Conservation (phyloP, 2,797 vertebrate genomes). For the Sus cebifrons region DNA sequence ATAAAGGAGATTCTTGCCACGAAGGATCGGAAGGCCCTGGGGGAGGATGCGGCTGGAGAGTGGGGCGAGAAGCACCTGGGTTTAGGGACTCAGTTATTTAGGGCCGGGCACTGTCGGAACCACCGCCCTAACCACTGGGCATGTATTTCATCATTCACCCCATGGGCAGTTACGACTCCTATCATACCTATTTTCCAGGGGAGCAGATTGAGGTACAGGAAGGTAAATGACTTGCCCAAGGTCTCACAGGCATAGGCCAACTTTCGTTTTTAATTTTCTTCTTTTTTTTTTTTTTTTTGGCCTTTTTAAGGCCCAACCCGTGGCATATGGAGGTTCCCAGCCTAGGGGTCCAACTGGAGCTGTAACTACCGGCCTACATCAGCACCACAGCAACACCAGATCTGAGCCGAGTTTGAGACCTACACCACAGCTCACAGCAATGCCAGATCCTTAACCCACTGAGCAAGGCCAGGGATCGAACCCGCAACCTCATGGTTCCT, state of each 20-base stretch:
- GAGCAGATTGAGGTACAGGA: neutral
- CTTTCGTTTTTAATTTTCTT: neutral
- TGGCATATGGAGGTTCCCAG: no score
- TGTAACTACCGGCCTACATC: no score
- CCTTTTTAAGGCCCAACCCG: no score
- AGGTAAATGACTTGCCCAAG: neutral
- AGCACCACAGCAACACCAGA: no score
- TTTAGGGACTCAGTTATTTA: neutral
- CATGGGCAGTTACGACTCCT: neutral
- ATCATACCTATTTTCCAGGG: neutral
- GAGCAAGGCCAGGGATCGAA: no score
- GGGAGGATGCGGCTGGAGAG: neutral
- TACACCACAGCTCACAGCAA: no score
- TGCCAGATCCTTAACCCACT: no score
- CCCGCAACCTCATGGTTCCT: no score
- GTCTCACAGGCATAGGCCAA: neutral
- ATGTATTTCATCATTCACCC: neutral
- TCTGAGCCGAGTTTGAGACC: no score
- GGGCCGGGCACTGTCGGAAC: neutral
- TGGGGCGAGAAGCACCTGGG: neutral
- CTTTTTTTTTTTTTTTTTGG: no score
- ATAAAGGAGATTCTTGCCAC: neutral
- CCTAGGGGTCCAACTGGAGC: no score
- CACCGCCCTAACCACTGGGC: neutral
- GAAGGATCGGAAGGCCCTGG: neutral